These are phyloP conservation scores for Xylophagus ater DNA, from an alignment of 2,888 invertebrate genomes.

Conservation along the genomic window DNA sequence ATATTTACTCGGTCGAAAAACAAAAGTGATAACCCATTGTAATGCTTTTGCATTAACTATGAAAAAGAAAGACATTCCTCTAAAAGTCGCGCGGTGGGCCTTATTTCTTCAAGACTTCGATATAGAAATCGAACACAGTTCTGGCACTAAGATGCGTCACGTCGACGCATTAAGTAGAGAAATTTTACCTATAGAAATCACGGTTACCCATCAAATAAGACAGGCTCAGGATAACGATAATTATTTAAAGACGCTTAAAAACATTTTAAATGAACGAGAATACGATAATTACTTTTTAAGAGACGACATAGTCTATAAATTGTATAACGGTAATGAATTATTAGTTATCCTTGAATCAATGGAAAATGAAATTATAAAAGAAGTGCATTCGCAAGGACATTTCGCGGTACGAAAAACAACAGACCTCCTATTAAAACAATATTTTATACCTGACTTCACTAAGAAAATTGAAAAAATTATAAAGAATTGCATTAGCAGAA, in stretches of 20 bases:
- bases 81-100: slow-evolving; percentile 23
- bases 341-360: slow-evolving; percentile 25
- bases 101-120: slow-evolving; percentile 7
- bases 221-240: slow-evolving; percentile 17
- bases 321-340: slow-evolving; percentile 7
- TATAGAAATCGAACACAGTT: slow-evolving; percentile 5
- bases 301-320: slow-evolving; percentile 21
- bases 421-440: slow-evolving; percentile 21
- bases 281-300: slow-evolving; percentile 15
- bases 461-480: slow-evolving; percentile 3
- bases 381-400: slow-evolving; percentile 28
- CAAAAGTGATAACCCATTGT: slow-evolving; percentile 30
- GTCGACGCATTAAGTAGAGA: slow-evolving; percentile 9
- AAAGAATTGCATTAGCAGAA: not conserved
- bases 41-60: slow-evolving; percentile 26
- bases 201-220: not conserved
- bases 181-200: not conserved
- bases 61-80: slow-evolving; percentile 23
- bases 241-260: slow-evolving; percentile 18
- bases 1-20: slow-evolving; percentile 24
- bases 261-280: slow-evolving; percentile 17
- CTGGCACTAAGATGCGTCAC: slow-evolving; percentile 7
- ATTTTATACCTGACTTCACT: slow-evolving; percentile 20
- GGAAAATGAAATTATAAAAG: slow-evolving; percentile 27
- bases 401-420: slow-evolving; percentile 23